A percentile compares a stretch with the other conserved stretches of the same genome.
Evolutionary conservation across 2,888 invertebrate species (phyloP).

Genomic region (Loripinus fragilis): DNA sequence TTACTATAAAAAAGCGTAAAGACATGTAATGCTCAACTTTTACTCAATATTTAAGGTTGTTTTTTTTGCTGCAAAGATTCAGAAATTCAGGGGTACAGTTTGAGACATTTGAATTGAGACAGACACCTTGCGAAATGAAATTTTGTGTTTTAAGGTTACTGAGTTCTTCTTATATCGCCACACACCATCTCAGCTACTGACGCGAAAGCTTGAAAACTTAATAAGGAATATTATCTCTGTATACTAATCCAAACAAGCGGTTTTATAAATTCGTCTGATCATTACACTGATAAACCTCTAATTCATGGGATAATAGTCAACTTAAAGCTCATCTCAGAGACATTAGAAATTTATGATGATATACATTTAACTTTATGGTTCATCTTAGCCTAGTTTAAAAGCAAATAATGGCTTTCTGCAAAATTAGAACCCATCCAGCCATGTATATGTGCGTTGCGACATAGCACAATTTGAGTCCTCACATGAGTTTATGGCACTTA

Average conservation of each 20-base stretch:
- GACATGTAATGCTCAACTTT: no score
- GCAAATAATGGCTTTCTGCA: conserved; percentile 43
- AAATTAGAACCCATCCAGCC: conserved; percentile 27
- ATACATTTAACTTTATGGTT: conserved; percentile 40
- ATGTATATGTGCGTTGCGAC: background rate
- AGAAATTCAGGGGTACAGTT: no score
- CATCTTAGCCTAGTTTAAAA: conserved; percentile 33
- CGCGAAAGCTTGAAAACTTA: background rate
- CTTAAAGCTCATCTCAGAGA: background rate
- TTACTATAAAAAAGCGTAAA: no score
- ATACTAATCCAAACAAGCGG: conserved; percentile 19
- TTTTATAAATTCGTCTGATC: background rate
- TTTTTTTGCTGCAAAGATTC: no score
- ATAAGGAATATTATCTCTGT: conserved; percentile 3
- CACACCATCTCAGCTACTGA: background rate
- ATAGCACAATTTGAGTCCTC: no score
- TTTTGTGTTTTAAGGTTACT: conserved; percentile 1
- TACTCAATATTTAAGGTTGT: no score
- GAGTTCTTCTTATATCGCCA: background rate
- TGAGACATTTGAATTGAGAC: no score
- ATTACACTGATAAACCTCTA: conserved; percentile 16
- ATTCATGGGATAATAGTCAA: conserved; percentile 49
- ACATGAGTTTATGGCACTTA: no score
- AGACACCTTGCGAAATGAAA: no score
- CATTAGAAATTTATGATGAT: conserved; percentile 35